Evolutionary conservation across 2,797 vertebrate genomes (phyloP), one percentile per base, ranked within the genome.

Genomic region (Fistularia tabacaria): DNA sequence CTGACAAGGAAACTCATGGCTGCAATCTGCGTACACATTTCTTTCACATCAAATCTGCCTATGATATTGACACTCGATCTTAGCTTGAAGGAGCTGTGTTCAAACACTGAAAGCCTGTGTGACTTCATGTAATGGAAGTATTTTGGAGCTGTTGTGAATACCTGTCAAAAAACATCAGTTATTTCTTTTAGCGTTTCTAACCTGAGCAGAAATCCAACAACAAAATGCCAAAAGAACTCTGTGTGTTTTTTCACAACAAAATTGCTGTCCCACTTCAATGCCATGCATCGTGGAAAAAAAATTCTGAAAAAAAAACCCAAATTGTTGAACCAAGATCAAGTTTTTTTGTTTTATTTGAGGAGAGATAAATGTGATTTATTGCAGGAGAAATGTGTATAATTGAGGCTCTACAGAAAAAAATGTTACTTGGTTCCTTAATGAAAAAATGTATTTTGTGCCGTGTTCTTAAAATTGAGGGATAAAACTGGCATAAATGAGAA

Each of bases 161-260:
- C 59, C 79, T 83, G 83, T 85, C 85, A 80, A 54, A 69, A 64
- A 44, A 53, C 59, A 66, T 79, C 74, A 73, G 49, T 68, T 64
- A 71, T 78, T 59, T 79, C 64, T 77, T 60, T 72, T 71, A 66
- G 71, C 66, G 76, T 79, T 80, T 87, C 72, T 67, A 81, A 79
- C 66, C 58, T 63, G 80, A 69, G 56, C 60, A 47, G 54, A 57
- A 60, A 51, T 44, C 49, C 58, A 38, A 53, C 55, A 62, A 52
- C 46, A 57, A 41, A 45, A 11, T 12, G 25, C 49, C 69, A 65
- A 80, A 57, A 67, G 50, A 38, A 54, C 53, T 55, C 50, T 45
- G 38, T 64, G 46, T 48, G 44, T 38, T 51, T 58, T 61, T 57
- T 61, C 54, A 66, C 42, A 14, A 55, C 62, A 53, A 15, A 57